Percentiles rank a stretch among this genome's conserved stretches.
These are phyloP conservation scores for Bombus confusus DNA, from an alignment of 1,140 invertebrate species.

Conservation along the genomic window DNA sequence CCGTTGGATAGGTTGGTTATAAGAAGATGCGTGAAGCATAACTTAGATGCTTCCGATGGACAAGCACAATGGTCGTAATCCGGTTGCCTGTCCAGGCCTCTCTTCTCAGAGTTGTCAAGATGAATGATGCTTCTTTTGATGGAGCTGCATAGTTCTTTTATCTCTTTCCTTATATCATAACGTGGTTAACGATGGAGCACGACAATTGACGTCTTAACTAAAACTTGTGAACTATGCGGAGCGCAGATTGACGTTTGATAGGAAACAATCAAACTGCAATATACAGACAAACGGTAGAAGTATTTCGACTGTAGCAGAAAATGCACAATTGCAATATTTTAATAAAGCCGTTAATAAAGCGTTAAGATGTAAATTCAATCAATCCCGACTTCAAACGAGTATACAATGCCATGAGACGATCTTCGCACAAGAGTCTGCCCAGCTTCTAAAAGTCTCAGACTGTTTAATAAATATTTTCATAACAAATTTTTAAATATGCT, in stretches of 20 bases:
- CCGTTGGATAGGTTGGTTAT: neutral
- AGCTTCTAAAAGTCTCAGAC: too few relatives aligned
- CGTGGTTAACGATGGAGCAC: neutral
- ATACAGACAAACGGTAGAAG: neutral
- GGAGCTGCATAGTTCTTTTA: neutral
- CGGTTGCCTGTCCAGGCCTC: neutral
- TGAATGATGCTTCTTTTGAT: slow-evolving; percentile 13
- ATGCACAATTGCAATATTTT: too few relatives aligned
- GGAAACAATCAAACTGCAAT: neutral
- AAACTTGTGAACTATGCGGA: neutral
- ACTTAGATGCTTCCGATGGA: neutral
- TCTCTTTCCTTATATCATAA: neutral
- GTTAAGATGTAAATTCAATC: neutral
- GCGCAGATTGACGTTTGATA: too few relatives aligned
- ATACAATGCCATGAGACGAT: neutral
- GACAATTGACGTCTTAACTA: too few relatives aligned
- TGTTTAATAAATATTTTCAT: too few relatives aligned
- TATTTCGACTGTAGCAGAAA: too few relatives aligned
- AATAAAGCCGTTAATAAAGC: too few relatives aligned
- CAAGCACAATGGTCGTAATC: slow-evolving; percentile 7
- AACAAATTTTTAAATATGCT: too few relatives aligned
- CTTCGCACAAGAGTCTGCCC: neutral
- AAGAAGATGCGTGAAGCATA: neutral
- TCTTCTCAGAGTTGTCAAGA: neutral
- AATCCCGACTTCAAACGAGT: neutral